Evolutionary conservation across 2,113 vertebrate genomes (phyloP).

Genomic region (Gopherus flavomarginatus): DNA sequence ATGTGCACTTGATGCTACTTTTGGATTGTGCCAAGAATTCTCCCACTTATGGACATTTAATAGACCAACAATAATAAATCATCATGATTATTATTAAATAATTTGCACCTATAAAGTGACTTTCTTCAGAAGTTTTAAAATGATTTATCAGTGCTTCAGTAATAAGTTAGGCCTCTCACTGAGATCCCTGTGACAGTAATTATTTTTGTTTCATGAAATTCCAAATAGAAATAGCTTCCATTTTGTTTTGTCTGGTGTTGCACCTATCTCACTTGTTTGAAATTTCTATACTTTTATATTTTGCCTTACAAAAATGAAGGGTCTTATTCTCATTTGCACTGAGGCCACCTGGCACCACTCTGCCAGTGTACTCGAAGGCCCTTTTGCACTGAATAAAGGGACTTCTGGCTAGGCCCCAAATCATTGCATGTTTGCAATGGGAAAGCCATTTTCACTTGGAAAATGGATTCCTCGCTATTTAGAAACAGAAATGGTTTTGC

Average conservation of each 20-base stretch:
- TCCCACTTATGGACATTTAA: not conserved
- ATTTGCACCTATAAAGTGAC: conserved; percentile 10
- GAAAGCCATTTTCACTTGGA: not conserved
- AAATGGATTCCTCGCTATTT: not conserved
- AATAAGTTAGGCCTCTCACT: not conserved
- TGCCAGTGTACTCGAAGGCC: not conserved
- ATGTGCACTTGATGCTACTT: not conserved
- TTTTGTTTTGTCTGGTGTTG: not conserved
- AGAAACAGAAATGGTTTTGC: not conserved
- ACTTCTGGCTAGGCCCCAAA: not conserved
- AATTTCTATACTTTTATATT: not conserved
- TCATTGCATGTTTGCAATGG: not conserved
- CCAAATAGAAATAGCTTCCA: not conserved
- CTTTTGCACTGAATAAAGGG: not conserved
- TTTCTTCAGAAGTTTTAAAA: conserved; percentile 14
- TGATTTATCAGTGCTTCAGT: conserved; percentile 18
- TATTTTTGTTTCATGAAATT: not conserved
- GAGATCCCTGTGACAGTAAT: not conserved
- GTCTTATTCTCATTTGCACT: not conserved
- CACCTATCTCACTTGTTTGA: not conserved
- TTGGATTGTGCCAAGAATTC: not conserved
- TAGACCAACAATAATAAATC: not conserved
- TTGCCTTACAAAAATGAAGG: not conserved
- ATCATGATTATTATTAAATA: conserved; percentile 23
- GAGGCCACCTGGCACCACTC: not conserved